Evolutionary conservation across 2,113 vertebrate genomes (phyloP), one percentile per base, ranked within the genome.

Genomic region (Chloroceryle aenea): DNA sequence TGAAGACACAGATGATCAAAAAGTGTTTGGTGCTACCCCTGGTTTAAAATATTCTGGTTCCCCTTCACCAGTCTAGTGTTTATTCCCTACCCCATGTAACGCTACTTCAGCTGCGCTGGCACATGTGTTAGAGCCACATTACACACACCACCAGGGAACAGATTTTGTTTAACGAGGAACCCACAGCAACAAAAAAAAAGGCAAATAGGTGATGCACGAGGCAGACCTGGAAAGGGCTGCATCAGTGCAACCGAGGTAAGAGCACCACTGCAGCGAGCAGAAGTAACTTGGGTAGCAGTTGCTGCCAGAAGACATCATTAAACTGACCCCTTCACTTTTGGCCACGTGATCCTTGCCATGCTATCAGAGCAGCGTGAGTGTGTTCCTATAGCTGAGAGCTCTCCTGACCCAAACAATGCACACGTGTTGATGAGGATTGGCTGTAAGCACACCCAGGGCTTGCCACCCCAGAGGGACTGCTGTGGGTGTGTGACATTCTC

Each of bases 281-380:
- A 72, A 86, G 15, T 13, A 38, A 62, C 14, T 3, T 25, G 21
- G 11, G 23, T 6, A 58, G 34, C 12, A 21, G 21, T 1, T 48
- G 25, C 7, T 76, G 48, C 63, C 64, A n/a, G 34, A 91, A 47
- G 53, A 14, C 4, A 0, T 27, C 56, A 19, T 16, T 53, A 12
- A 45, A 20, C 4, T 1, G 21, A 38, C 12, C 36, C 14, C 2
- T 67, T 62, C 36, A 7, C 13, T 83, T 56, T 23, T 8, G 30
- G 38, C 45, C 43, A 42, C 0, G 0, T 20, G 8, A 9, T 14
- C 19, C 38, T 27, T 59, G 38, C 29, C 12, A 1, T 2, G 5
- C 17, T 20, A 36, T 40, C 4, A 47, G 16, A 26, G 52, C 9
- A 73, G 20, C 5, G 9, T 0, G 1, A 55, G 29, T 1, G 16